Percentiles rank a stretch among this genome's conserved stretches.
These are phyloP conservation scores for Craterocephalus amniculus DNA, from an alignment of 2,797 vertebrate species.

Conservation along the genomic window DNA sequence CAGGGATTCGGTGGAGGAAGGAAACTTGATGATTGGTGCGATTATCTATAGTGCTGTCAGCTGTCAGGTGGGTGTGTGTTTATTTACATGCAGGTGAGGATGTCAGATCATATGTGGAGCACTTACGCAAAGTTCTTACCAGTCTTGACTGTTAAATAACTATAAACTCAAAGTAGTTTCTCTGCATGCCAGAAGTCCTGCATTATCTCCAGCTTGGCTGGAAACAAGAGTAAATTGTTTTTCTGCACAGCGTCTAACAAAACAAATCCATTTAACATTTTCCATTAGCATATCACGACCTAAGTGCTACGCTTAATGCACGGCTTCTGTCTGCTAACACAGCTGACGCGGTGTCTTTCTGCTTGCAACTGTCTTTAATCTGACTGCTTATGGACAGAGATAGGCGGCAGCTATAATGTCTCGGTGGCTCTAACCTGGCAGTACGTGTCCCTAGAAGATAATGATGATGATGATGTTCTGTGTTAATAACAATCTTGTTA, in stretches of 20 bases:
- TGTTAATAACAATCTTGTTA: no score
- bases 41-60: background rate
- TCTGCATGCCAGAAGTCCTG: conserved; percentile 39
- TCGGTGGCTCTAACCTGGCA: background rate
- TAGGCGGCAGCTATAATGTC: background rate
- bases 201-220: conserved; percentile 61
- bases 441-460: no score
- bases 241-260: conserved; percentile 68
- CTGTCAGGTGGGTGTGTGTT: background rate
- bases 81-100: conserved; percentile 13
- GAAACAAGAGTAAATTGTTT: conserved; percentile 71
- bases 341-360: conserved; percentile 34
- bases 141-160: conserved; percentile 21
- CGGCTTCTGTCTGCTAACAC: conserved; percentile 6
- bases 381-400: background rate
- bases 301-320: conserved; percentile 51
- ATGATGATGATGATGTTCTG: no score
- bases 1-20: background rate
- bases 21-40: conserved; percentile 6
- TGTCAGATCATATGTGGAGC: conserved; percentile 22
- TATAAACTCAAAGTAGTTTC: conserved; percentile 49
- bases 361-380: conserved; percentile 57
- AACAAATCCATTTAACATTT: conserved; percentile 66
- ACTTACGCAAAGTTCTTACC: conserved; percentile 4
- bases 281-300: conserved; percentile 54